Conservation (phyloP, 2,888 invertebrate genomes). For the Machimus rusticus region DNA sequence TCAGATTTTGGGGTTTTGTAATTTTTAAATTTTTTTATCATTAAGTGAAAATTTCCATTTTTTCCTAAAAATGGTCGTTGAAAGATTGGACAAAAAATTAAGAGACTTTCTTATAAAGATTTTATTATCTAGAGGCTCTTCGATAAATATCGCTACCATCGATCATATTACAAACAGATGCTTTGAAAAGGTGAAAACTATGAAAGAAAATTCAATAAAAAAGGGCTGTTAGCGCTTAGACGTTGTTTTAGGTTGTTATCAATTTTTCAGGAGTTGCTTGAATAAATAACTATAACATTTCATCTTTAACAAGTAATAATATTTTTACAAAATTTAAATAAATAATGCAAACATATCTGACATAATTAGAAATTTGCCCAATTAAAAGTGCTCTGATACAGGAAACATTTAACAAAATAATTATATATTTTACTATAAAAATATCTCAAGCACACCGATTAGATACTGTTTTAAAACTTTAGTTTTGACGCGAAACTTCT, state of each 20-base stretch:
- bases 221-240: background rate
- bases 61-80: background rate
- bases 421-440: too few species aligned
- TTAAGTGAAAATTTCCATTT: background rate
- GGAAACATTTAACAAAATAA: too few species aligned
- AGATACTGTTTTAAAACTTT: too few species aligned
- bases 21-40: background rate
- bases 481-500: too few species aligned
- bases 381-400: too few species aligned
- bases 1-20: background rate
- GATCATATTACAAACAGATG: background rate
- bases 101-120: background rate
- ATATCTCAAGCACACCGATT: too few species aligned
- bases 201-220: background rate
- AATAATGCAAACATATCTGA: too few species aligned
- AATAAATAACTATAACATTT: too few species aligned
- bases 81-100: background rate
- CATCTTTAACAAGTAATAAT: too few species aligned
- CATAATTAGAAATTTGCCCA: too few species aligned
- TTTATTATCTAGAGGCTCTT: background rate
- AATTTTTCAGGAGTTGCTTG: background rate
- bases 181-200: background rate
- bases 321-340: too few species aligned
- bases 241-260: background rate
- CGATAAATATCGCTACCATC: background rate